A percentile compares a stretch with the other conserved stretches of the same genome.
Evolutionary conservation across 2,888 invertebrate species (phyloP).

Genomic region (Plagodis dolabraria): DNA sequence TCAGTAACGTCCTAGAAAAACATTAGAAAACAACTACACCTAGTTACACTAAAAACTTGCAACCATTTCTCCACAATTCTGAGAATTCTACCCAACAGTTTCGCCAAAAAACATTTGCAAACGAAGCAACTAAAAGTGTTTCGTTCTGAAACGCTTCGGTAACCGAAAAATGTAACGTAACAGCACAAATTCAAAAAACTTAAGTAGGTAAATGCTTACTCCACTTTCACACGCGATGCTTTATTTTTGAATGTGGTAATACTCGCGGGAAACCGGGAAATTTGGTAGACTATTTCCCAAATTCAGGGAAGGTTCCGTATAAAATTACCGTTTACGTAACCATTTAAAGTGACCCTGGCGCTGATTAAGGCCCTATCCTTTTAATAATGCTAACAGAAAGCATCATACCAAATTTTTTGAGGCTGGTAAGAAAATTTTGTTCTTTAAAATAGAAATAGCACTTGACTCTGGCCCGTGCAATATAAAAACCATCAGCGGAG

Average conservation of each 20-base stretch:
- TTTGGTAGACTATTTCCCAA: constrained; percentile 17
- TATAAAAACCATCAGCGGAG: too few relatives aligned
- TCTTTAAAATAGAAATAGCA: too few relatives aligned
- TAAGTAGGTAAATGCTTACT: constrained; percentile 47
- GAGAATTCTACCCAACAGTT: constrained; percentile 3
- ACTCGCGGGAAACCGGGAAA: constrained; percentile 5
- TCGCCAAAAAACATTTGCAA: constrained; percentile 12
- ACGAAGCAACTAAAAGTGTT: constrained; percentile 25
- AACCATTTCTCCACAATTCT: constrained; percentile 1
- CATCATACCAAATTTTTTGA: too few relatives aligned
- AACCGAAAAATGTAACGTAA: constrained; percentile 23
- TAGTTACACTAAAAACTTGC: constrained; percentile 6
- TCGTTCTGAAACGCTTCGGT: background rate
- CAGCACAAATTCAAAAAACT: constrained; percentile 24
- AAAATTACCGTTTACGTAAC: background rate
- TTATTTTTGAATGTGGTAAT: constrained; percentile 27
- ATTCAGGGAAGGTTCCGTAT: constrained; percentile 25
- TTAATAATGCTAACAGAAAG: too few relatives aligned
- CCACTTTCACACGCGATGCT: constrained; percentile 41
- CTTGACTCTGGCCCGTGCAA: too few relatives aligned
- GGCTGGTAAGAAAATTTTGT: too few relatives aligned
- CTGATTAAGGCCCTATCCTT: too few relatives aligned
- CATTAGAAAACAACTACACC: background rate
- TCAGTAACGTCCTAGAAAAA: too few relatives aligned
- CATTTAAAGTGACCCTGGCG: too few relatives aligned